A percentile compares a stretch with the other conserved stretches of the same genome.
These are phyloP conservation scores for Solen grandis DNA, from an alignment of 1,140 invertebrate genomes.

Conservation along the genomic window DNA sequence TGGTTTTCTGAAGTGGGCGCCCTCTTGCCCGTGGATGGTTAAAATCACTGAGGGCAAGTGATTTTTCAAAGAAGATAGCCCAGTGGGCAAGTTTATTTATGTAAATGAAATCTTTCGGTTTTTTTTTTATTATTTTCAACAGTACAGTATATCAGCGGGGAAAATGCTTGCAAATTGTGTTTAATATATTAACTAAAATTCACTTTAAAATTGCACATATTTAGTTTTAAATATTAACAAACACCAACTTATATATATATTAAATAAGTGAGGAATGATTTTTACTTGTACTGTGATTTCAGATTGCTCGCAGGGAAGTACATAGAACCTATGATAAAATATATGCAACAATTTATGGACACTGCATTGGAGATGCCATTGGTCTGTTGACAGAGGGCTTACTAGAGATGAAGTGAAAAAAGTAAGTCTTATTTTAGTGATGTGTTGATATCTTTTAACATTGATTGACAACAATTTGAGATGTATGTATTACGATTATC, in stretches of 20 bases:
- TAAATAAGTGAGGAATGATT: background rate
- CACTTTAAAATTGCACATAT: background rate
- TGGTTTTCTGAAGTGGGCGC: no score
- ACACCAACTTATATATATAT: background rate
- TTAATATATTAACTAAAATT: background rate
- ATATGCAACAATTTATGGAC: slow-evolving; percentile 69
- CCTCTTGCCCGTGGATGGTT: no score
- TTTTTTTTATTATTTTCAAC: background rate
- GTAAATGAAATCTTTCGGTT: background rate
- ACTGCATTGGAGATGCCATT: slow-evolving; percentile 73
- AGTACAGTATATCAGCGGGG: background rate
- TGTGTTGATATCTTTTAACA: background rate
- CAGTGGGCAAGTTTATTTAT: no score
- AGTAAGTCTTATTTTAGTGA: slow-evolving; percentile 46
- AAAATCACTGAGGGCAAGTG: no score
- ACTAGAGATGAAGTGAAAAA: slow-evolving; percentile 66
- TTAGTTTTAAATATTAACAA: no score
- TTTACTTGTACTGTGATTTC: background rate
- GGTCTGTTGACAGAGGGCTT: slow-evolving; percentile 72
- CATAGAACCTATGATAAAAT: slow-evolving; percentile 62
- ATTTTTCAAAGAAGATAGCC: no score
- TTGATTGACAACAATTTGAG: no score
- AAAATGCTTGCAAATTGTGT: background rate
- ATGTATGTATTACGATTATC: no score
- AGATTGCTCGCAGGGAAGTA: slow-evolving; percentile 52